Percentiles rank a stretch among this genome's conserved stretches.
Conservation (phyloP, 2,113 vertebrate species). For the Siphamia tubifer region DNA sequence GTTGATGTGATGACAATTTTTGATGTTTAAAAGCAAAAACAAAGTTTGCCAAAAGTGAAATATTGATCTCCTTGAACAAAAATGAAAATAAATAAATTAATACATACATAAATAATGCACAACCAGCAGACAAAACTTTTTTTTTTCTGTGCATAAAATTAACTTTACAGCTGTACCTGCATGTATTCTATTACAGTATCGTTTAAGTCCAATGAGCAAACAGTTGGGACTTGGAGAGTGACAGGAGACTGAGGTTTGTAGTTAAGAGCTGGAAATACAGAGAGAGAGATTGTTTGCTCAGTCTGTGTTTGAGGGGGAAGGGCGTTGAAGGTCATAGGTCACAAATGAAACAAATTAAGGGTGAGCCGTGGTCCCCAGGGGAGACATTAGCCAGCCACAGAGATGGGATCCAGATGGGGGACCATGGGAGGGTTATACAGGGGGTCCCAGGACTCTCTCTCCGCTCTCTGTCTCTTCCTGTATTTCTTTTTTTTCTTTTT, state of each 20-base stretch:
- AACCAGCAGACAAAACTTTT: too few species aligned
- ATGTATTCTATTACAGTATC: neutral
- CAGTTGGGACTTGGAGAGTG: neutral
- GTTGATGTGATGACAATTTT: neutral
- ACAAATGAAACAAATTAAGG: conserved; percentile 82
- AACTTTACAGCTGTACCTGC: neutral
- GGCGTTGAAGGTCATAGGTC: conserved; percentile 58
- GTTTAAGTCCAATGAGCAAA: neutral
- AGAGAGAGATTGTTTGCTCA: conserved; percentile 59
- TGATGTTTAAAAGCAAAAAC: neutral
- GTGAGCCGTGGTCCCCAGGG: conserved; percentile 68
- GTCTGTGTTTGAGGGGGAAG: conserved; percentile 55
- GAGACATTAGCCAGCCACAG: conserved; percentile 69
- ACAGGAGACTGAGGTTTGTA: conserved; percentile 5
- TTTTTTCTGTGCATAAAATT: neutral
- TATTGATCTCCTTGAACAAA: neutral
- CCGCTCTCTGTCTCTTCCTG: neutral
- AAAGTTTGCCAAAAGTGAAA: conserved; percentile 3
- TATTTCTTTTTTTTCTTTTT: conserved; percentile 2
- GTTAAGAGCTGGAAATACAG: conserved; percentile 16
- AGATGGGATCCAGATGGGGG: conserved; percentile 78
- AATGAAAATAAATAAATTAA: too few species aligned
- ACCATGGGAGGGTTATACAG: conserved; percentile 32
- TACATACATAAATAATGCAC: too few species aligned
- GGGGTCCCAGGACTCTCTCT: conserved; percentile 16